Base-by-base conservation (phyloP, 2,888 invertebrate species). In the Ochropacha duplaris region DNA sequence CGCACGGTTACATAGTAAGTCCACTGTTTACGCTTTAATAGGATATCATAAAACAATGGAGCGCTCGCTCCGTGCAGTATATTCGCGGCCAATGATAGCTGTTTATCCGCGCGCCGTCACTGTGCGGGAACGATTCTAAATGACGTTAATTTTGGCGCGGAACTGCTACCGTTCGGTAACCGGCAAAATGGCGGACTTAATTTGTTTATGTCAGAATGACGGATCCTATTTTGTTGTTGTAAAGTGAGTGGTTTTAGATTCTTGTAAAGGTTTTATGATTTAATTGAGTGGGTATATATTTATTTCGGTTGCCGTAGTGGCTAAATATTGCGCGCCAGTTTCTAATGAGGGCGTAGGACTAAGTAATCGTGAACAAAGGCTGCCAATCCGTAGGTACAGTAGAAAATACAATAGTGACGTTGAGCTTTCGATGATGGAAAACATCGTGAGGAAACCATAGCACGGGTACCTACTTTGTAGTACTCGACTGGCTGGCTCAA, bases 121-220 rank as follows among this genome's bases (percentile, higher is more conserved):
- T 66, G 70, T 70, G 73, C 68, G 31, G 52, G 66, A 74, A 79
- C 74, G 67, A 69, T 78, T 74, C 74, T 71, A 77, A 81, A 82
- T 83, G 83, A 84, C 82, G 81, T 83, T 84, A 83, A 86, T 87
- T 88, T 83, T 77, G 79, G 84, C 82, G 84, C 79, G 81, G 80
- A 81, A 74, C 44, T 65, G 66, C 60, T 62, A 54, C 66, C 63
- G 68, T 64, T 68, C 44, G 44, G 44, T 36, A 36, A 36, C 36
- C 36, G 36, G 62, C 73, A 71, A 79, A 79, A 83, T 82, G 77
- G 82, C 74, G 54, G 65, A 52, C 65, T 60, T 69, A 69, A 80
- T 79, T 80, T 78, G 76, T 76, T 74, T 62, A 57, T 58, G 71
- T 68, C 66, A 14, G 31, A 51, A 19, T 44, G 50, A 52, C 31